phyloP scores from a whole-genome alignment of 2,113 vertebrate genomes.

The Nipponia nippon region DNA sequence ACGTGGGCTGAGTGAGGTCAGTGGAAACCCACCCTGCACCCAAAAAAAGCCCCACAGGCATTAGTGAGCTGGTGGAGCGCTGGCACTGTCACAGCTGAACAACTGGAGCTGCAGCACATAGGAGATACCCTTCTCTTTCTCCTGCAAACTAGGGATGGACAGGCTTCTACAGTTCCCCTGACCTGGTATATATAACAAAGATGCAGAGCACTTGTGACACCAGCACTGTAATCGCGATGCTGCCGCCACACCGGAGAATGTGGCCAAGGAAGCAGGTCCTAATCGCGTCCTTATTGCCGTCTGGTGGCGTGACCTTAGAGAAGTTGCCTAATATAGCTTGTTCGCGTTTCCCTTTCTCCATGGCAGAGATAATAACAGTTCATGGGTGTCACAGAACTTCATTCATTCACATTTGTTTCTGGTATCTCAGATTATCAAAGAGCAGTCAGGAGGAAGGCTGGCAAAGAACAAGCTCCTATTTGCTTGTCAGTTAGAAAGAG shows the following conservation, averaged over 20 bases:
- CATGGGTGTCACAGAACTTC: conserved; percentile 10
- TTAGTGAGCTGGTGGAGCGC: neutral
- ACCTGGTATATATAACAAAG: neutral
- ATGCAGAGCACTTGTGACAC: neutral
- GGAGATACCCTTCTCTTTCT: neutral
- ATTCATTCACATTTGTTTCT: conserved; percentile 38
- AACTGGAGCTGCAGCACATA: neutral
- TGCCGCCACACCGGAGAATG: neutral
- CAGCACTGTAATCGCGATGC: fast-evolving
- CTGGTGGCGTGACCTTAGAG: conserved; percentile 12
- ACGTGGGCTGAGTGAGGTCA: fast-evolving
- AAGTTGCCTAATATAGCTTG: neutral
- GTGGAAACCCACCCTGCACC: neutral
- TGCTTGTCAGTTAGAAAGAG: conserved; percentile 18
- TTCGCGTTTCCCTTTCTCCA: neutral
- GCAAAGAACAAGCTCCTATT: conserved; percentile 35
- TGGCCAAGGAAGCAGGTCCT: conserved; percentile 6
- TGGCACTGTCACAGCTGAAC: neutral
- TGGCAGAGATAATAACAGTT: neutral
- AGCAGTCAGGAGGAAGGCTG: conserved; percentile 24
- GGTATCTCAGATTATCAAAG: conserved; percentile 29
- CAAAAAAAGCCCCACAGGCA: neutral
- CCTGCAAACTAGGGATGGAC: neutral
- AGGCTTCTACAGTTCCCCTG: neutral
- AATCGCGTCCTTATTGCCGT: neutral